Percentiles rank a stretch among this genome's conserved stretches.
These are phyloP conservation scores for Euthynnus affinis DNA, from an alignment of 2,797 vertebrate genomes.

Conservation along the genomic window DNA sequence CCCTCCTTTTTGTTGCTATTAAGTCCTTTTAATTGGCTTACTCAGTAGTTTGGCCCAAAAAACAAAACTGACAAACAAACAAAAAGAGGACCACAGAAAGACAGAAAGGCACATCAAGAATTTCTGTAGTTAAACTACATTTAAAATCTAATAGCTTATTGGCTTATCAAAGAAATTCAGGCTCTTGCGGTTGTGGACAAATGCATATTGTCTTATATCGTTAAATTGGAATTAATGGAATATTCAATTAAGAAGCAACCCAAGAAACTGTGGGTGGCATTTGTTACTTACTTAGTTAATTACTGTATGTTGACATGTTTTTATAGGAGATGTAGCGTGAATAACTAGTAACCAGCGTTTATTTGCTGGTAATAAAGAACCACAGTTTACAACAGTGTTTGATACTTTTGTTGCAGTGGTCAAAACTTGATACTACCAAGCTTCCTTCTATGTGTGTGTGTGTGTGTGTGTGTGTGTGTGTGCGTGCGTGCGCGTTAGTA, in stretches of 20 bases:
- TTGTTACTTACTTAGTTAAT: too few relatives aligned
- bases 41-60: background rate
- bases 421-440: constrained; percentile 20
- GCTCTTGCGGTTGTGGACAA: background rate
- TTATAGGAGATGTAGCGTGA: background rate
- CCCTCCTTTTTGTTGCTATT: too few relatives aligned
- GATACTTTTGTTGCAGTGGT: background rate
- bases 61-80: background rate
- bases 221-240: background rate
- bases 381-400: constrained; percentile 1
- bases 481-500: constrained; percentile 65
- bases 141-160: background rate
- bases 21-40: background rate
- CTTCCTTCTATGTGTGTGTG: constrained; percentile 6
- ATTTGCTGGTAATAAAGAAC: background rate
- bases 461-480: background rate
- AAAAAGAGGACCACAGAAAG: too few relatives aligned
- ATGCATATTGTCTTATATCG: background rate
- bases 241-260: background rate
- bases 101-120: background rate
- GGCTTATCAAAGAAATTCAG: background rate
- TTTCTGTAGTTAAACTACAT: background rate
- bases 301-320: background rate
- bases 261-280: background rate
- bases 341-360: background rate